Percentiles rank a stretch among this genome's conserved stretches.
phyloP scores from a whole-genome alignment of 2,888 invertebrate genomes.

The Andrena trimmerana region DNA sequence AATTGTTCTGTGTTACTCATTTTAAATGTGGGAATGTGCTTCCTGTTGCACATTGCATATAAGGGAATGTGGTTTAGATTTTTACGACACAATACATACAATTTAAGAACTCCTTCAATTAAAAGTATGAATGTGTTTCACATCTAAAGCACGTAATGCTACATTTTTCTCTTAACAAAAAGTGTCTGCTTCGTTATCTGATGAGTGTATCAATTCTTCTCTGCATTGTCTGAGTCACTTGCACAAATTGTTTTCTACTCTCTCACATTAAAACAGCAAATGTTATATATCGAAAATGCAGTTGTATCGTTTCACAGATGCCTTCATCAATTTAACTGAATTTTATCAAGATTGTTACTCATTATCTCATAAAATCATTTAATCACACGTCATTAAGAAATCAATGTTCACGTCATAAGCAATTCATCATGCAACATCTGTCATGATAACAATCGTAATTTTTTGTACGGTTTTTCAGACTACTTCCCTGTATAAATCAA shows the following conservation, averaged over 20 bases:
- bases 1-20: too few species aligned
- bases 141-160: not conserved
- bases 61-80: too few species aligned
- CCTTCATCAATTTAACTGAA: not conserved
- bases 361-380: not conserved
- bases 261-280: not conserved
- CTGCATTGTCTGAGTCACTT: too few species aligned
- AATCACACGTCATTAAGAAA: too few species aligned
- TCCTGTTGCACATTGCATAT: too few species aligned
- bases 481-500: not conserved
- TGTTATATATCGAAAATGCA: not conserved
- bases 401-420: too few species aligned
- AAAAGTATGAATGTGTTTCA: not conserved
- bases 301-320: not conserved
- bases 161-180: not conserved
- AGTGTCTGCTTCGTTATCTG: not conserved
- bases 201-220: not conserved
- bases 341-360: not conserved
- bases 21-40: too few species aligned
- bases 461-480: not conserved
- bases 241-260: not conserved
- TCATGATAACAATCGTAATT: not conserved
- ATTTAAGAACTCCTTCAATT: too few species aligned
- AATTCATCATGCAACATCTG: not conserved
- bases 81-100: too few species aligned